These are phyloP conservation scores for Eunapius fragilis DNA, from an alignment of 37 sponge, comb jelly and placozoan species.

Conservation along the genomic window DNA sequence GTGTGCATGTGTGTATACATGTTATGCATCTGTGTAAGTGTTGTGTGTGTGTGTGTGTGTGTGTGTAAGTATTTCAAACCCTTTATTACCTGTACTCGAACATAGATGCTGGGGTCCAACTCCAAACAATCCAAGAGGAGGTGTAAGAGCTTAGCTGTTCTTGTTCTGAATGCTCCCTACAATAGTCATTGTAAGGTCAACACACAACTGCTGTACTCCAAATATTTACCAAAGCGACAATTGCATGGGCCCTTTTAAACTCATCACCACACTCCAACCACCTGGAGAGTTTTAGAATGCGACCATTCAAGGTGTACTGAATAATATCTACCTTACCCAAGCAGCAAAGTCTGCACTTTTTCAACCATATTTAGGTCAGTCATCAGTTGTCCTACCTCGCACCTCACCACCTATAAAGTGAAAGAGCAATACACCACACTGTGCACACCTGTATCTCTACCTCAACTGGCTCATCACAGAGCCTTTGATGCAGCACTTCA, in stretches of 20 bases:
- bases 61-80: neutral
- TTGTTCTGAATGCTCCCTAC: constrained; percentile 25
- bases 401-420: constrained; percentile 25
- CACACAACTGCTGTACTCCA: neutral
- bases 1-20: neutral
- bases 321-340: too few species aligned
- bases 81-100: constrained; percentile 36
- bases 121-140: constrained; percentile 35
- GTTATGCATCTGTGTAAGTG: neutral
- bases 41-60: neutral
- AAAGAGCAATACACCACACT: neutral
- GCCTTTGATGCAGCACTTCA: constrained; percentile 6
- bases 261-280: neutral
- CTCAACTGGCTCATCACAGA: constrained; percentile 20
- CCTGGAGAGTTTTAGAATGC: neutral
- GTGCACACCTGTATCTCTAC: constrained; percentile 2
- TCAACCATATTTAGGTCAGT: neutral
- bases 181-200: neutral
- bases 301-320: too few species aligned
- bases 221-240: neutral
- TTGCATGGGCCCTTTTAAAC: neutral
- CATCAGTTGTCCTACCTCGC: constrained; percentile 27
- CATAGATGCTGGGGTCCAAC: constrained; percentile 49
- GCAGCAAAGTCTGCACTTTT: constrained; percentile 18
- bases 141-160: neutral